These are phyloP conservation scores for Drosophila kohkoa DNA, from an alignment of 1,140 invertebrate species.

Conservation along the genomic window DNA sequence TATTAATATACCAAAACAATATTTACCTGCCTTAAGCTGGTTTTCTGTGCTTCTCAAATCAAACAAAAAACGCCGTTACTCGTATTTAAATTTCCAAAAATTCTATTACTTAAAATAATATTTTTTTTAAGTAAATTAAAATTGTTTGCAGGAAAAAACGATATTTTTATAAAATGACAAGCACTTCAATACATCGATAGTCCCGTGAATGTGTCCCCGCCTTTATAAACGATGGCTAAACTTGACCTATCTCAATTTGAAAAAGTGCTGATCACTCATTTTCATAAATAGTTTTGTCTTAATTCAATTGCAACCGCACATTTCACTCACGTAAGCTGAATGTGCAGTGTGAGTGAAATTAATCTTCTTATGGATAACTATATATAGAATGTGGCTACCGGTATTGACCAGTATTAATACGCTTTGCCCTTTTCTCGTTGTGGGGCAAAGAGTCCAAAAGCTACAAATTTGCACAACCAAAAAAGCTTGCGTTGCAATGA, in stretches of 20 bases:
- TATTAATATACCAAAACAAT: no score
- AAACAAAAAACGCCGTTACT: no score
- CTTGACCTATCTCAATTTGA: slow-evolving; percentile 40
- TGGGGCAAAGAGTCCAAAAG: slow-evolving; percentile 31
- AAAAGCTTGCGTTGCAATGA: slow-evolving; percentile 49
- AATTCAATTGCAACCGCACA: slow-evolving; percentile 17
- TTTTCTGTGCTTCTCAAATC: no score
- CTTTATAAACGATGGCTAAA: not conserved
- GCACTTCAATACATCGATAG: no score
- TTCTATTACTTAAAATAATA: no score
- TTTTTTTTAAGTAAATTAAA: no score
- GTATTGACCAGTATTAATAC: slow-evolving; percentile 44
- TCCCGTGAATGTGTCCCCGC: no score
- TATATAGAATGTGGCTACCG: slow-evolving; percentile 36
- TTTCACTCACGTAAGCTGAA: slow-evolving; percentile 18
- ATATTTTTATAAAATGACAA: no score
- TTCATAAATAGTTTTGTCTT: slow-evolving; percentile 27
- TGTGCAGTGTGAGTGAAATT: slow-evolving; percentile 5
- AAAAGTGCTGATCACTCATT: slow-evolving; percentile 36
- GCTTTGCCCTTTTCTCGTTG: not conserved
- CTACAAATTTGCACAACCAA: slow-evolving; percentile 15
- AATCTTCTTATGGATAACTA: slow-evolving; percentile 50
- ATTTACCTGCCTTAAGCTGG: no score
- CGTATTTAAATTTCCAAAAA: no score
- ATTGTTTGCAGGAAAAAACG: no score